Evolutionary conservation across 1,140 invertebrate species (phyloP), one percentile per base, ranked within the genome.

Genomic region (Zaprionus davidi): DNA sequence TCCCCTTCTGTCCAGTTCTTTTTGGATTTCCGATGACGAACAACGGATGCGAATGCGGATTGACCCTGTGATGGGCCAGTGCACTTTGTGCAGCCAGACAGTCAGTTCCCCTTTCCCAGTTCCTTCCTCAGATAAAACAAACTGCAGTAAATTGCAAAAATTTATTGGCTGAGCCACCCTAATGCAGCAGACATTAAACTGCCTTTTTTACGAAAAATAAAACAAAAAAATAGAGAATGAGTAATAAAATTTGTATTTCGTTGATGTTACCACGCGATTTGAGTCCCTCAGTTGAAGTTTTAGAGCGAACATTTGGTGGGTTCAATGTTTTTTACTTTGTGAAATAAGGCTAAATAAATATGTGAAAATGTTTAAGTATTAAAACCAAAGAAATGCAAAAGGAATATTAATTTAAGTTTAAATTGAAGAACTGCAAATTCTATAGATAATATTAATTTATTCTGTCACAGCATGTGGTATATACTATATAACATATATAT

Each of bases 121-220:
- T 55, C n/a, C 44, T 15, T 24, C 15, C 13, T 1, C n/a, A 36
- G 17, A 46, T 22, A 41, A 51, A 51, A 63, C 49, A 46, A 74
- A 59, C 63, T 55, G 69, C 64, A 69, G 62, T 71, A 74, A 74
- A 76, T 78, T 53, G 78, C 66, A 51, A 63, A 63, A 78, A 87
- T 88, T 81, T 87, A 87, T 88, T 77, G 80, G 68, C 59, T 70
- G 15, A 55, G 73, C 57, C 83, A 87, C 83, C 84, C 84, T 76
- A 84, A 83, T 88, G 69, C 63, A 76, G 31, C 58, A 64, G 38
- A 70, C 66, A 58, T 82, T 78, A 49, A 85, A 82, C 75, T 86
- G 69, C 70, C 70, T 65, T 67, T 65, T 46, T 46, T 17, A 60
- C 65, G 51, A 56, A 55, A 41, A 24, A 55, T 26, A 77, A 82